Base-by-base conservation (phyloP, 2,113 vertebrate genomes). In the Oenanthe oenanthe region DNA sequence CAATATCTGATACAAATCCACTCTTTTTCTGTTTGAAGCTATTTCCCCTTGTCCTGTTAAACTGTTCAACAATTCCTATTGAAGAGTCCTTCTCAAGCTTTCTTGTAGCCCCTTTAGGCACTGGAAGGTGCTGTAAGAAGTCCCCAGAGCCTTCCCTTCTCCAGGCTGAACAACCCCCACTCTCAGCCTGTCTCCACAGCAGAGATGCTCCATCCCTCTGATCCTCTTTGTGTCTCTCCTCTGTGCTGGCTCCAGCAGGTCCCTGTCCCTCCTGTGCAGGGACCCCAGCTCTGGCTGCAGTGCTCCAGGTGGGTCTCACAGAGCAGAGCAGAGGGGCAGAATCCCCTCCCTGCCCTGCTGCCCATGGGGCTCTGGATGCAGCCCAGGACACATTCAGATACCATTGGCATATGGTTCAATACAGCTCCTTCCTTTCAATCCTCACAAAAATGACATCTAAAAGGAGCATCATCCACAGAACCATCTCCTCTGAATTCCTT, bases 191-290 rank as follows among this genome's bases (percentile, higher is more conserved):
- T 34, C 13, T 3, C 1, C 29, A 6, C 0, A 20, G 17, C 0
- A 60, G 16, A 74, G 17, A 0, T 40, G 2, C 13, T 82, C 2
- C n/a, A 61, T 1, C 11, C 7, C 21, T 20, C 43, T 61, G 38
- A 6, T 26, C 7, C 15, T 0, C 1, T 25, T 16, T 0, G 6
- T 31, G 16, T 4, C 28, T 61, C 16, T 36, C 34, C 47, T 54
- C 54, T 68, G 77, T 7, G 4, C 40, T 10, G 0, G 0, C 24
- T 53, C 38, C 53, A 53, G 7, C n/a, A 47, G 24, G 6, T 61
- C 25, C 25, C 36, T 42, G 47, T 54, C 34, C 9, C 1, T 47
- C 5, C 68, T 0, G 6, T 47, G 38, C 70, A 3, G 45, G 32
- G 13, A 58, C 9, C 53, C 62, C 47, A 61, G 63, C 0, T 4